A percentile compares a stretch with the other conserved stretches of the same genome.
Evolutionary conservation across 2,797 vertebrate species (phyloP).

Genomic region (Darevskia nairensis): DNA sequence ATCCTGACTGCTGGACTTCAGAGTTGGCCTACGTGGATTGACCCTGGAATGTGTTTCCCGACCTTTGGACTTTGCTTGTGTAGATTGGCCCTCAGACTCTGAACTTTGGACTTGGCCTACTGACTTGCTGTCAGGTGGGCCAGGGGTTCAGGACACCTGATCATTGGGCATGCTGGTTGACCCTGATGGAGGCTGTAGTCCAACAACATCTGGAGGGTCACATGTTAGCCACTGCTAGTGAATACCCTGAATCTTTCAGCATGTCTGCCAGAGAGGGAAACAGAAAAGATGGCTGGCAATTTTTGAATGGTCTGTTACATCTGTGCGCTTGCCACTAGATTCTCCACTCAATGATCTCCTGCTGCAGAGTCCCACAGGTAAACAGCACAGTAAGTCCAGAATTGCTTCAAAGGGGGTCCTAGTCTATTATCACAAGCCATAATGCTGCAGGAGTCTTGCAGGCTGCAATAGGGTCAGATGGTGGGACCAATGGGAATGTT

Average conservation of each 20-base stretch:
- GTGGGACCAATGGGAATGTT: neutral
- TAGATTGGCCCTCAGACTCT: too few species aligned
- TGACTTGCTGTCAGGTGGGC: too few species aligned
- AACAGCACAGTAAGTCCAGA: neutral
- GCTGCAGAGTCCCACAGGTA: slow-evolving; percentile 12
- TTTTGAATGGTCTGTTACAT: slow-evolving; percentile 12
- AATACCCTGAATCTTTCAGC: neutral
- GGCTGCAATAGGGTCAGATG: neutral
- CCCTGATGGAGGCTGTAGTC: neutral
- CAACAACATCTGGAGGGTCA: neutral
- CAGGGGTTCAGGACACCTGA: neutral
- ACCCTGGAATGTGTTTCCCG: too few species aligned
- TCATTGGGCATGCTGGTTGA: neutral
- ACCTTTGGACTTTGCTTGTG: too few species aligned
- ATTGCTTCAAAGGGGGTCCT: neutral
- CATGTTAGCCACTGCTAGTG: neutral
- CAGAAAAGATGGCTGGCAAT: neutral
- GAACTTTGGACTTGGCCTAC: too few species aligned
- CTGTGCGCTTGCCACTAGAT: neutral
- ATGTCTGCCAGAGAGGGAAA: neutral
- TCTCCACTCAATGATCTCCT: neutral
- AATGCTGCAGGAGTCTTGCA: slow-evolving; percentile 17
- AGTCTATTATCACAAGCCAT: neutral
- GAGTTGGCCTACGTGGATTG: too few species aligned
- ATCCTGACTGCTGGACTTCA: too few species aligned